A percentile compares a stretch with the other conserved stretches of the same genome.
phyloP scores from a whole-genome alignment of 2,113 vertebrate species.

The Daubentonia madagascariensis region DNA sequence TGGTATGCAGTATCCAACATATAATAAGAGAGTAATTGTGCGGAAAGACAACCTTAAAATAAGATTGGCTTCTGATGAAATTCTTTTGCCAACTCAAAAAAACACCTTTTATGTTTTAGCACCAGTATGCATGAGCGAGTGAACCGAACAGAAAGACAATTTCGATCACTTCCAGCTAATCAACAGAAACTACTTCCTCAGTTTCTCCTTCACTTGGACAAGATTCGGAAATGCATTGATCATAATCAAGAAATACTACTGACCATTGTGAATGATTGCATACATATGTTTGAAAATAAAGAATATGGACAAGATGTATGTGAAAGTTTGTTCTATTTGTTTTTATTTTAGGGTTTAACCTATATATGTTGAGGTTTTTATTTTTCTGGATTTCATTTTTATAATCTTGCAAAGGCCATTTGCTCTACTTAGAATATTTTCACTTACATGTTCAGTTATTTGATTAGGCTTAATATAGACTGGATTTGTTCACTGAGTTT shows the following conservation, averaged over 20 bases:
- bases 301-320: slow-evolving; percentile 95
- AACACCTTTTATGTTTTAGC: slow-evolving; percentile 84
- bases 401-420: not conserved
- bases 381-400: not conserved
- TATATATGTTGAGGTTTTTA: slow-evolving; percentile 22
- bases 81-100: slow-evolving; percentile 66
- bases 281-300: slow-evolving; percentile 99
- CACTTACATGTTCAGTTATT: not conserved
- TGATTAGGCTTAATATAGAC: not conserved
- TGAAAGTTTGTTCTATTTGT: slow-evolving; percentile 73
- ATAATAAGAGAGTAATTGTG: not conserved
- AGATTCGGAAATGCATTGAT: slow-evolving; percentile 92
- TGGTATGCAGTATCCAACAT: not conserved
- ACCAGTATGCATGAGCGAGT: slow-evolving; percentile 94
- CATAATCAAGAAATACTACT: slow-evolving; percentile 95
- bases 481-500: not conserved
- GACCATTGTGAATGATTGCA: slow-evolving; percentile 94
- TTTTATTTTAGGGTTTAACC: slow-evolving; percentile 11
- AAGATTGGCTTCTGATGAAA: not conserved
- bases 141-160: slow-evolving; percentile 94
- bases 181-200: slow-evolving; percentile 93
- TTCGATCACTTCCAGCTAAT: slow-evolving; percentile 88
- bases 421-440: not conserved
- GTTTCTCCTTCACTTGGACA: slow-evolving; percentile 91
- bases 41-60: slow-evolving; percentile 23